Percentiles rank a stretch among this genome's conserved stretches.
These are phyloP conservation scores for Lepidurus arcticus DNA, from an alignment of 1,140 invertebrate species.

Conservation along the genomic window DNA sequence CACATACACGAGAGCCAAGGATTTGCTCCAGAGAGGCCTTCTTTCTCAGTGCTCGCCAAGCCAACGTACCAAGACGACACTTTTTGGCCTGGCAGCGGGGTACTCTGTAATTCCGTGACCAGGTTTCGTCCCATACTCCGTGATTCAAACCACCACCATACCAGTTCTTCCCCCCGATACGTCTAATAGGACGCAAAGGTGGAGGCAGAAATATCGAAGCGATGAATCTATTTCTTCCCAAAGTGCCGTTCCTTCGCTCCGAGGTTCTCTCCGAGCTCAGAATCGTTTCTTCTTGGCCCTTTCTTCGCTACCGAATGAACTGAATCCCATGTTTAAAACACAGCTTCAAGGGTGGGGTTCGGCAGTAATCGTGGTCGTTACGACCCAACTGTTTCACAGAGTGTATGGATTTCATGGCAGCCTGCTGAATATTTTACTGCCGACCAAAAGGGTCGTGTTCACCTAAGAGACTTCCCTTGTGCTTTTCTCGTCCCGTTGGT, in stretches of 20 bases:
- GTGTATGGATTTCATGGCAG: not conserved
- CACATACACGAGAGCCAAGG: not conserved
- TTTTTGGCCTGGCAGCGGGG: not conserved
- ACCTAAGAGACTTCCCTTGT: not conserved
- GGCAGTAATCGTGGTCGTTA: not conserved
- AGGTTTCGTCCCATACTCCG: too few relatives aligned
- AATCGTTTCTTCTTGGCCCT: too few relatives aligned
- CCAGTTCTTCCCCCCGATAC: too few relatives aligned
- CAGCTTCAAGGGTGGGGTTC: not conserved
- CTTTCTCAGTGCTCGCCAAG: constrained; percentile 3
- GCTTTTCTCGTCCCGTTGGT: too few relatives aligned
- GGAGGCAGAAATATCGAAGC: too few relatives aligned
- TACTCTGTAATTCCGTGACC: too few relatives aligned
- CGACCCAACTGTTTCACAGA: not conserved
- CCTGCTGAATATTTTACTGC: not conserved
- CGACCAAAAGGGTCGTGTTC: not conserved
- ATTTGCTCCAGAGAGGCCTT: not conserved
- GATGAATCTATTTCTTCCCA: too few relatives aligned
- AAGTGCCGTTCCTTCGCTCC: too few relatives aligned
- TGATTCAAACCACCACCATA: too few relatives aligned
- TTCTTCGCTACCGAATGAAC: too few relatives aligned
- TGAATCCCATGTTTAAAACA: not conserved
- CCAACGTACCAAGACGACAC: constrained; percentile 4
- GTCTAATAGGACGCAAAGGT: too few relatives aligned
- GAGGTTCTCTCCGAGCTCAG: too few relatives aligned